Conservation (phyloP, 2,888 invertebrate genomes). For the Agelastica alni region DNA sequence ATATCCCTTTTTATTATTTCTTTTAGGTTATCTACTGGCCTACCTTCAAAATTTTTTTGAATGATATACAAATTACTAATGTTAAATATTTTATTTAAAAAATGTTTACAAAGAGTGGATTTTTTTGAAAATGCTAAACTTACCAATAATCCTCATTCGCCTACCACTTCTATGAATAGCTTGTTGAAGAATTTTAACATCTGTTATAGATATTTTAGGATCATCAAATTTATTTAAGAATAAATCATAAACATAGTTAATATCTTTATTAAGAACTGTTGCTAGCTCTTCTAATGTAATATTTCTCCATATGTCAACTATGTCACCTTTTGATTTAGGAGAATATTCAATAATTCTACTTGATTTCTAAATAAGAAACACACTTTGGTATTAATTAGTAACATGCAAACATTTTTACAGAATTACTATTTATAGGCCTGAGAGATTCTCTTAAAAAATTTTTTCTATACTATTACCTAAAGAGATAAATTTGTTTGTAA, state of each 20-base stretch:
- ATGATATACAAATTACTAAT: too few relatives aligned
- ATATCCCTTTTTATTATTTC: conserved; percentile 52
- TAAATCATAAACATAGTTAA: conserved; percentile 60
- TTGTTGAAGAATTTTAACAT: conserved; percentile 50
- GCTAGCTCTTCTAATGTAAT: conserved; percentile 82
- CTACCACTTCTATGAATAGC: conserved; percentile 50
- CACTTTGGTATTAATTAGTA: too few relatives aligned
- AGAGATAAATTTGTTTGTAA: too few relatives aligned
- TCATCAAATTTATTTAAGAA: conserved; percentile 48
- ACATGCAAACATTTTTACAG: too few relatives aligned
- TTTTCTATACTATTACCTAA: too few relatives aligned
- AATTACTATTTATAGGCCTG: too few relatives aligned
- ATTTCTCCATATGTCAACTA: conserved; percentile 75
- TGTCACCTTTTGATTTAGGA: conserved; percentile 61
- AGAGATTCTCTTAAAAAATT: too few relatives aligned
- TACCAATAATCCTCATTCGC: conserved; percentile 51
- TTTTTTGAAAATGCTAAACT: too few relatives aligned
- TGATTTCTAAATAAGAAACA: conserved; percentile 59
- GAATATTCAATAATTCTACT: conserved; percentile 64
- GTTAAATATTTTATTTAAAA: too few relatives aligned
- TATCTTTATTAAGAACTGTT: conserved; percentile 63
- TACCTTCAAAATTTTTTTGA: conserved; percentile 36
- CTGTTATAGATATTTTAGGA: conserved; percentile 45
- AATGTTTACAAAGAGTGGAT: too few relatives aligned
- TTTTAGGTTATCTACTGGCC: conserved; percentile 39